These are phyloP conservation scores for Mormyrus proboscirostris DNA, from an alignment of 2,797 vertebrate genomes.

Conservation along the genomic window DNA sequence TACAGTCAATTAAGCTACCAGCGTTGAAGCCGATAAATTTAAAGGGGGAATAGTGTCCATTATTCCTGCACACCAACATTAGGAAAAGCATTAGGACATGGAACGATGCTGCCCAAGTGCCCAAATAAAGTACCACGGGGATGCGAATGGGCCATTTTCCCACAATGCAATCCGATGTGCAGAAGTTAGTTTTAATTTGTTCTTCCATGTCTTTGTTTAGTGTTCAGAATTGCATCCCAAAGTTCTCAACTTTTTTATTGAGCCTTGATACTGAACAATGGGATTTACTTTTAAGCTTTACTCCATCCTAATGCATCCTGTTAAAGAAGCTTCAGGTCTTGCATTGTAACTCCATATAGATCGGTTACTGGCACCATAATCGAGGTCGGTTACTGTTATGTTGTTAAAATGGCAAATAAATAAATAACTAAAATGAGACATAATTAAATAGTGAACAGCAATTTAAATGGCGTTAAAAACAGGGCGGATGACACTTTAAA, in stretches of 20 bases:
- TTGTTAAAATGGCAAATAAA: not conserved
- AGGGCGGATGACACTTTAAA: not conserved
- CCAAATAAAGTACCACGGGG: not conserved
- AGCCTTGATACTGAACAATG: not conserved
- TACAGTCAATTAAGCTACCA: slow-evolving; percentile 3
- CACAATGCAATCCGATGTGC: not conserved
- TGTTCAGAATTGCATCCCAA: not conserved
- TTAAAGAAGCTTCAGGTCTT: not conserved
- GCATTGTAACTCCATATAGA: not conserved
- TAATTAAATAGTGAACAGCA: not conserved
- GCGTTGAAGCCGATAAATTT: not conserved
- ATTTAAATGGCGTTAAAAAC: not conserved
- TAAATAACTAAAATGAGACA: not conserved
- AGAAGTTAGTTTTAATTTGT: not conserved
- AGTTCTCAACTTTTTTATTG: not conserved
- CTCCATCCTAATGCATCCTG: not conserved
- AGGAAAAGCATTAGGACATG: not conserved
- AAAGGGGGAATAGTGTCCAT: not conserved
- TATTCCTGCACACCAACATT: not conserved
- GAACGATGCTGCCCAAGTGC: not conserved
- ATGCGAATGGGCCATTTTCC: not conserved
- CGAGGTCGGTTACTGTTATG: not conserved
- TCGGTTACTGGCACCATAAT: not conserved
- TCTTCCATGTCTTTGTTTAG: not conserved
- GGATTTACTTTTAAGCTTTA: not conserved